phyloP scores from a whole-genome alignment of 2,888 invertebrate species.

The Caprella mutica region DNA sequence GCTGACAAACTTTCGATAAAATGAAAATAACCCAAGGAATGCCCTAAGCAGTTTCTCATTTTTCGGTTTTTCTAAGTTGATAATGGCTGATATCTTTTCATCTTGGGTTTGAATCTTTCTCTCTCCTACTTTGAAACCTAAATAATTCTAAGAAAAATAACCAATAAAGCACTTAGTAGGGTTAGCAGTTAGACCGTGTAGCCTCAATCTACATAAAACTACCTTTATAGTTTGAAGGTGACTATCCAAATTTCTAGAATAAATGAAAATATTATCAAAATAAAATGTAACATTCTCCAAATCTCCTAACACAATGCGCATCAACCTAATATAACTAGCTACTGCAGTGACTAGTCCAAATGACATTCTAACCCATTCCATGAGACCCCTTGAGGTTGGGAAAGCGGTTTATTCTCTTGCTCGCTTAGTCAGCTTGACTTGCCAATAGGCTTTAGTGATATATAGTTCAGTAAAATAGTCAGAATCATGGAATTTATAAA shows the following conservation, averaged over 20 bases:
- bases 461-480: slow-evolving; percentile 13
- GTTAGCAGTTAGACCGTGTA: background rate
- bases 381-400: background rate
- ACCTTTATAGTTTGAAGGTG: background rate
- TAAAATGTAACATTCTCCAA: slow-evolving; percentile 3
- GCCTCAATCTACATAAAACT: background rate
- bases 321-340: slow-evolving; percentile 3
- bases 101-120: background rate
- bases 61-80: no score
- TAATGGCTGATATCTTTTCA: no score
- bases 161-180: slow-evolving; percentile 14
- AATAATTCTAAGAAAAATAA: background rate
- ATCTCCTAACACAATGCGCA: slow-evolving; percentile 8
- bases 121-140: slow-evolving; percentile 4
- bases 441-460: background rate
- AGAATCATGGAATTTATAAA: slow-evolving; percentile 2
- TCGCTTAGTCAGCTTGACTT: background rate
- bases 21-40: no score
- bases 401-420: background rate
- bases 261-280: slow-evolving; percentile 9
- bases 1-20: no score
- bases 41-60: no score
- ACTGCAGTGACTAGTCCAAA: slow-evolving; percentile 14
- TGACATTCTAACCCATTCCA: slow-evolving; percentile 12
- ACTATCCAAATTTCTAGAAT: background rate